Conservation (phyloP, 1,140 invertebrate species). For the Euwallacea similis region DNA sequence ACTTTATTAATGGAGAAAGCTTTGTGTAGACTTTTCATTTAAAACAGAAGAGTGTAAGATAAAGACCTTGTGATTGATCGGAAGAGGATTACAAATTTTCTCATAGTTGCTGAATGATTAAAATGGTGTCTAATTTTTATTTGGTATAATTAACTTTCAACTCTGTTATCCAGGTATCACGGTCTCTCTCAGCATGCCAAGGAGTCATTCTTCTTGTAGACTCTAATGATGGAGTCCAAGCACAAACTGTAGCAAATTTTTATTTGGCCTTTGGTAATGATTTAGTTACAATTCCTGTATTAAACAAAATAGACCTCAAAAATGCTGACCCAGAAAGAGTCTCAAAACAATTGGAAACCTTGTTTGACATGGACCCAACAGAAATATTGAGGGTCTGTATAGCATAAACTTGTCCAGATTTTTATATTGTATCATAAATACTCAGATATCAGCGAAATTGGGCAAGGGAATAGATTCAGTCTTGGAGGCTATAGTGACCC, state of each 20-base stretch:
- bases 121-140: no score
- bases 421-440: conserved; percentile 2
- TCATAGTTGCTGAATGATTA: no score
- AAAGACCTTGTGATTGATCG: no score
- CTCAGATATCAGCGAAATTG: conserved; percentile 83
- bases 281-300: conserved; percentile 84
- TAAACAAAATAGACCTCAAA: conserved; percentile 97
- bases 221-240: conserved; percentile 96
- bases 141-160: no score
- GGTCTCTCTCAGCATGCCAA: conserved; percentile 89
- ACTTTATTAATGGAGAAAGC: no score
- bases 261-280: conserved; percentile 85
- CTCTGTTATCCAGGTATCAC: conserved; percentile 57
- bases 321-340: conserved; percentile 84
- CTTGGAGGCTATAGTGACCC: conserved; percentile 74
- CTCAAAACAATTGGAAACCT: conserved; percentile 73
- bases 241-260: conserved; percentile 97
- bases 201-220: conserved; percentile 94
- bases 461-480: conserved; percentile 79
- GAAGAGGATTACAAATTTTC: no score
- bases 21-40: no score
- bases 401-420: neutral
- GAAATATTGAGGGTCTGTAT: conserved; percentile 65
- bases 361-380: conserved; percentile 81
- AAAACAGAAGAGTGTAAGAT: no score